These are phyloP conservation scores for Tyto alba DNA, from an alignment of 2,113 vertebrate genomes.

Conservation along the genomic window DNA sequence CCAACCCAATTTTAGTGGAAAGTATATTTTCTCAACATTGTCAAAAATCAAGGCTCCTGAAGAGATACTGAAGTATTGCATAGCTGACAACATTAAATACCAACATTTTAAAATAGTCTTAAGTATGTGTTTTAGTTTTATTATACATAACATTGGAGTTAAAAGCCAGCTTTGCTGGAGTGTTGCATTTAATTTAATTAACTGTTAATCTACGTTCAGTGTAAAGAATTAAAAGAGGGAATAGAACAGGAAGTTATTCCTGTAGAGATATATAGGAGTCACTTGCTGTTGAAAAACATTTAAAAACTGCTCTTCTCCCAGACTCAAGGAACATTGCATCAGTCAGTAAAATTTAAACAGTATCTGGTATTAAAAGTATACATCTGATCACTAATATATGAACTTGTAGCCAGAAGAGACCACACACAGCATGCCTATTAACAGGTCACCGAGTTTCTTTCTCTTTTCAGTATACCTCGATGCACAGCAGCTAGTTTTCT, in stretches of 20 bases:
- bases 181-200: neutral
- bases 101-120: neutral
- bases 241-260: neutral
- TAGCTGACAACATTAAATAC: neutral
- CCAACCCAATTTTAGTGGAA: neutral
- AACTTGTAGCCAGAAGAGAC: neutral
- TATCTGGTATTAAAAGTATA: neutral
- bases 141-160: neutral
- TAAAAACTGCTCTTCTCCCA: neutral
- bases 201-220: neutral
- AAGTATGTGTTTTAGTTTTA: neutral
- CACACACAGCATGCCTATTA: neutral
- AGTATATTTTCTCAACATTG: neutral
- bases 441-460: neutral
- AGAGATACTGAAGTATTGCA: neutral
- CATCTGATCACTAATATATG: neutral
- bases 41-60: neutral
- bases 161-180: neutral
- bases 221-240: neutral
- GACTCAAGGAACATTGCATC: neutral
- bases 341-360: neutral
- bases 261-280: neutral
- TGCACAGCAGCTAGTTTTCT: conserved; percentile 42
- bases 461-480: conserved; percentile 29
- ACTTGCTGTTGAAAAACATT: neutral